Conservation (phyloP, 92 coral and sea anemone species). For the Zoanthus solanderi region DNA sequence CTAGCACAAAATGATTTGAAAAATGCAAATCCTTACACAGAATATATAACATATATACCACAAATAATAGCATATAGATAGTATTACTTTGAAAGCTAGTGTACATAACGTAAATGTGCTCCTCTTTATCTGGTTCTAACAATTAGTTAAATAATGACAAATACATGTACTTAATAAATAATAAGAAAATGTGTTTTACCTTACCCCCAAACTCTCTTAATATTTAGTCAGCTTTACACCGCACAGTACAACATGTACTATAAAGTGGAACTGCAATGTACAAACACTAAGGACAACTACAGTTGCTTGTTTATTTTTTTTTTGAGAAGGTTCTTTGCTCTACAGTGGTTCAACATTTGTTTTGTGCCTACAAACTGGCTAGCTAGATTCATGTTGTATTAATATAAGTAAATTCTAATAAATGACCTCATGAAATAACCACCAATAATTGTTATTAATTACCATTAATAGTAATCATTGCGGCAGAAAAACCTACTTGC, state of each 20-base stretch:
- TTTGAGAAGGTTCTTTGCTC: slow-evolving; percentile 1
- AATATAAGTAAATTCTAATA: neutral
- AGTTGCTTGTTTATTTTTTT: slow-evolving; percentile 1
- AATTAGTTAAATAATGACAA: neutral
- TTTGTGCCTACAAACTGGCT: slow-evolving; percentile 4
- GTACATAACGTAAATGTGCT: neutral
- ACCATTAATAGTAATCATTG: neutral
- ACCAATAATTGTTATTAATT: neutral
- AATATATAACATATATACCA: neutral
- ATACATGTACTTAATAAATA: no score
- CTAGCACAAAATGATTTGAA: neutral
- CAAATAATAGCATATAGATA: neutral
- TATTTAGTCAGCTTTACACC: neutral
- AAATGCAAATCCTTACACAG: neutral
- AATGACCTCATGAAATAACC: slow-evolving; percentile 2
- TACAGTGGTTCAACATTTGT: neutral
- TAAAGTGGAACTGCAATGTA: neutral
- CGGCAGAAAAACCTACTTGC: slow-evolving; percentile 17
- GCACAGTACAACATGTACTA: neutral
- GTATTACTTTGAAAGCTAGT: neutral
- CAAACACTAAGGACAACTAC: neutral
- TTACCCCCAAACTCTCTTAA: neutral
- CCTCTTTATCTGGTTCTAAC: neutral
- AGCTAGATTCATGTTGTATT: neutral
- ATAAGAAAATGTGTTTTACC: slow-evolving; percentile 1